Percentiles rank a stretch among this genome's conserved stretches.
phyloP scores from a whole-genome alignment of 2,888 invertebrate species.

The Ditula angustiorana region DNA sequence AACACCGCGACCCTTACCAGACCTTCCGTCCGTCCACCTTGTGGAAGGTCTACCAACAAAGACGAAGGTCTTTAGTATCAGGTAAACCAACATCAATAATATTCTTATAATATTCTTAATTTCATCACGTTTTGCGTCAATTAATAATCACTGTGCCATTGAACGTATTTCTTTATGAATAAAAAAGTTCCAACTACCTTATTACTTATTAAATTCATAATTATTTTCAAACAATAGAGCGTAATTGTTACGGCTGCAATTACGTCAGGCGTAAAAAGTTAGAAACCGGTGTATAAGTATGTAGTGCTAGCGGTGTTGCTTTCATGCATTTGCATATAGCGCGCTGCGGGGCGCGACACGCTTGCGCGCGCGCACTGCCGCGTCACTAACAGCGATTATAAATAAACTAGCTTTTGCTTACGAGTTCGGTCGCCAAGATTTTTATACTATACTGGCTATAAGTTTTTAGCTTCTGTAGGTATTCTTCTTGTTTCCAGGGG shows the following conservation, averaged over 20 bases:
- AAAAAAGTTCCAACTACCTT: not conserved
- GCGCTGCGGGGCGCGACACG: constrained; percentile 34
- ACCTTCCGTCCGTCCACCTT: no score
- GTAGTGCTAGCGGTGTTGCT: constrained; percentile 61
- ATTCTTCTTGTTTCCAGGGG: no score
- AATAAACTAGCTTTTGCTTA: no score
- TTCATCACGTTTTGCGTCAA: no score
- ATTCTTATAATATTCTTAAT: no score
- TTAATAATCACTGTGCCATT: not conserved
- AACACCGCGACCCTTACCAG: no score
- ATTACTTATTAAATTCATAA: constrained; percentile 27
- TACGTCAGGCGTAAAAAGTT: constrained; percentile 53
- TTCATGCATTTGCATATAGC: constrained; percentile 66
- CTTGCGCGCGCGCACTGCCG: constrained; percentile 47
- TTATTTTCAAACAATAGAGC: constrained; percentile 30
- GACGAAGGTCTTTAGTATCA: no score
- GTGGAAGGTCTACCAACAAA: no score
- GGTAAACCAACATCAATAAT: no score
- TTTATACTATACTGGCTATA: no score
- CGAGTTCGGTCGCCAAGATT: no score
- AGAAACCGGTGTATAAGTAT: constrained; percentile 52
- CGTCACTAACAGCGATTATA: constrained; percentile 23
- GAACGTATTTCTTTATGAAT: not conserved
- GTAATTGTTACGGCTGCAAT: constrained; percentile 44
- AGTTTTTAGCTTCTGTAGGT: no score